Evolutionary conservation across 2,888 invertebrate genomes (phyloP), one percentile per base, ranked within the genome.

Genomic region (Tupiocoris notatus): DNA sequence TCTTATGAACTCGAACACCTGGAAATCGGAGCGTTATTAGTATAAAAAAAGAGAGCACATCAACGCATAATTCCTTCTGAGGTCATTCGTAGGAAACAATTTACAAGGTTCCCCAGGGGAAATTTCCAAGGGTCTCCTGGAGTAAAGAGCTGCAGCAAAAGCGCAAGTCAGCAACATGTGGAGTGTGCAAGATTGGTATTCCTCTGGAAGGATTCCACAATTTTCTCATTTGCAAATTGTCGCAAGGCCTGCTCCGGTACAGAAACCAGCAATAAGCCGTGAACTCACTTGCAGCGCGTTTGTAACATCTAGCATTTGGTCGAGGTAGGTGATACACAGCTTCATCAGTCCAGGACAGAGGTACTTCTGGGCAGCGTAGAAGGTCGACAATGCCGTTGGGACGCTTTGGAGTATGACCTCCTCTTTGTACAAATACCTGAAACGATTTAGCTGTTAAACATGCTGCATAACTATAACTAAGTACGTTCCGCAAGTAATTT

Each of bases 351-450:
- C 89, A 3, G 89, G 87, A 81, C 92, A 90, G 63, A 91, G 85
- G 82, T 92, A 91, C 82, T 91, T 90, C 82, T 92, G 89, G 21
- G 92, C 91, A 0, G 91, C 90, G 79, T 90, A 89, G 23, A 93
- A 87, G 0, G 92, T 88, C 57, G 88, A 87, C 22, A 93, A 86
- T 3, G 92, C 91, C 0, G 90, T 89, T 16, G 85, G 85, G 9
- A 89, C 88, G 0, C 89, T 88, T 80, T 88, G 87, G 64, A 91
- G 86, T 67, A 86, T 85, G 12, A 88, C 87, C 1, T 88, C 86
- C 79, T 89, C 88, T 67, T 88, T 88, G 82, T 91, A 90, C 79
- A 91, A 86, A 82, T 88, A 90, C 79, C 91, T 88, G 82, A 57
- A 78, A 80, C 54, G 54, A 12, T 54, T 54, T 54, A 54, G 54